phyloP scores from a whole-genome alignment of 1,140 invertebrate species.

The Drosophila teissieri region DNA sequence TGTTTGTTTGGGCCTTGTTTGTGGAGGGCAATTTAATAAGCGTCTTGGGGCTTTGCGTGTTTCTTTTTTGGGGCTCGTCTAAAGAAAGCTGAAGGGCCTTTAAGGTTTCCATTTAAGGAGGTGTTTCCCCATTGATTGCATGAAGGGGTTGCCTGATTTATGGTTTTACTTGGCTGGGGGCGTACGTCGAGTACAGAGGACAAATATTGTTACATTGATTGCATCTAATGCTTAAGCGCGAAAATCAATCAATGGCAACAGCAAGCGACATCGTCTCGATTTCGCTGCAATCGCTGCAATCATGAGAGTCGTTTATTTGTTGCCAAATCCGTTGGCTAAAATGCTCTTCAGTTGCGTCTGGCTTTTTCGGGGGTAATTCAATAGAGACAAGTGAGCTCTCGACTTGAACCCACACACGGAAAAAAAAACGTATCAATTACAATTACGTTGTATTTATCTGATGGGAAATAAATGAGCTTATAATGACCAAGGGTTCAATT shows the following conservation, averaged over 20 bases:
- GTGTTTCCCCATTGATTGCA: constrained; percentile 31
- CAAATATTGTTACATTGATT: constrained; percentile 57
- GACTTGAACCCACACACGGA: constrained; percentile 3
- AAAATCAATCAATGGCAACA: constrained; percentile 49
- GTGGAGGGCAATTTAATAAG: constrained; percentile 20
- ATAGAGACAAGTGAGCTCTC: constrained; percentile 41
- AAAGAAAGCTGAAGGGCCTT: constrained; percentile 40
- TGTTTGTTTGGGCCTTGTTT: constrained; percentile 4
- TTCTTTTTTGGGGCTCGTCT: constrained; percentile 7
- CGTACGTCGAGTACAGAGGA: constrained; percentile 23
- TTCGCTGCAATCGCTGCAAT: constrained; percentile 53
- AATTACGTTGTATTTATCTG: background rate
- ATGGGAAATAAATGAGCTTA: constrained; percentile 1
- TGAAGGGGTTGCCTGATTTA: constrained; percentile 19
- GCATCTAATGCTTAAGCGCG: constrained; percentile 52
- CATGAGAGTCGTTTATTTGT: constrained; percentile 63
- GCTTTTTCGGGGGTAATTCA: constrained; percentile 40
- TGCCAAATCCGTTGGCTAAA: constrained; percentile 34
- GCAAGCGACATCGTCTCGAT: constrained; percentile 22
- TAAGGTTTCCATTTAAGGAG: constrained; percentile 26
- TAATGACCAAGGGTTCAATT: background rate
- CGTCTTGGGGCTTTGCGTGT: constrained; percentile 29
- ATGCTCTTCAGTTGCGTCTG: constrained; percentile 42
- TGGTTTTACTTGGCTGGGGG: constrained; percentile 15
- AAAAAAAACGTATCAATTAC: background rate